Evolutionary conservation across 2,113 vertebrate genomes (phyloP).

Genomic region (Cebidichthys violaceus): DNA sequence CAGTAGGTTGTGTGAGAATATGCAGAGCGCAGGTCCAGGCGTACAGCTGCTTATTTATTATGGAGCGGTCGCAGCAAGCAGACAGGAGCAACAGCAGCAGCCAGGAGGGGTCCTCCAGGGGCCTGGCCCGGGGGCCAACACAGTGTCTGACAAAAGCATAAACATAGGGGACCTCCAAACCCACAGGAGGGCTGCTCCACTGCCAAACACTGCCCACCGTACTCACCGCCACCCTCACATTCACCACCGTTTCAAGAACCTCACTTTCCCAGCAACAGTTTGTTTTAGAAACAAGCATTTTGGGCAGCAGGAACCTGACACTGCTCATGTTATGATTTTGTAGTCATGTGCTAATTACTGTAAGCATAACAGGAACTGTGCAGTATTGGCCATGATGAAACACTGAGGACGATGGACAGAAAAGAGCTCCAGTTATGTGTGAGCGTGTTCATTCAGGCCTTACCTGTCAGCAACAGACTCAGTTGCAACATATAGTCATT

Average conservation of each 20-base stretch:
- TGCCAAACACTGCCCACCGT: constrained; percentile 61
- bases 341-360: constrained; percentile 67
- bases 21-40: constrained; percentile 60
- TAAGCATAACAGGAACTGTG: constrained; percentile 69
- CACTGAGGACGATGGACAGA: constrained; percentile 49
- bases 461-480: constrained; percentile 43
- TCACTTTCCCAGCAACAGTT: constrained; percentile 56
- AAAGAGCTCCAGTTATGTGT: constrained; percentile 47
- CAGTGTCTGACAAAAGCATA: constrained; percentile 79
- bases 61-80: constrained; percentile 66
- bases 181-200: constrained; percentile 39
- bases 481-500: constrained; percentile 42
- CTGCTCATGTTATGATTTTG: constrained; percentile 73
- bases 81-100: constrained; percentile 59
- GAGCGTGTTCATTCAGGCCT: constrained; percentile 29
- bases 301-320: constrained; percentile 59
- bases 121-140: constrained; percentile 70
- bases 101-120: constrained; percentile 58
- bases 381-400: constrained; percentile 56
- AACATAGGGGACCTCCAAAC: constrained; percentile 74
- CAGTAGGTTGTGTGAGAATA: constrained; percentile 67
- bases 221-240: constrained; percentile 33
- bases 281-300: constrained; percentile 68
- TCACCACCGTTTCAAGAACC: constrained; percentile 51
- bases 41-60: constrained; percentile 80